Evolutionary conservation across 2,888 invertebrate species (phyloP).

Genomic region (Lingula anatina): DNA sequence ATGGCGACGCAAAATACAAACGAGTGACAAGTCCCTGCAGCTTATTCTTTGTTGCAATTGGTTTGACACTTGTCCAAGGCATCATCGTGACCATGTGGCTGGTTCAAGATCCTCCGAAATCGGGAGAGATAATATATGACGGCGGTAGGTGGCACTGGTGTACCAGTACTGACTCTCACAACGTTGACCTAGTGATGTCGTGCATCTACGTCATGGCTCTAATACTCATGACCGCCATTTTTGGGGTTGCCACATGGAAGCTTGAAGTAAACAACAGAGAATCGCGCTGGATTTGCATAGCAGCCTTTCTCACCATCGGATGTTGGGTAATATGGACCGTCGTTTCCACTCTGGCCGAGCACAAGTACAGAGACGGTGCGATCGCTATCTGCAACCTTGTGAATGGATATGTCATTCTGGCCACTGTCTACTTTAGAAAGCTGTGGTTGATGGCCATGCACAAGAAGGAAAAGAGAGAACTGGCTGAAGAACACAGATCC

Average conservation of each 20-base stretch:
- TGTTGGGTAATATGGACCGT: constrained; percentile 52
- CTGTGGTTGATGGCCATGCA: constrained; percentile 41
- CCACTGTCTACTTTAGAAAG: constrained; percentile 50
- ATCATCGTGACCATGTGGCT: too few species aligned
- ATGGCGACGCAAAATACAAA: constrained; percentile 32
- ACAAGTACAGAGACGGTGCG: constrained; percentile 44
- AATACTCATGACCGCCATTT: constrained; percentile 46
- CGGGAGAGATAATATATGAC: too few species aligned
- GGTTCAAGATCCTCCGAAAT: too few species aligned
- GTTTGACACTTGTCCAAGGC: constrained; percentile 24
- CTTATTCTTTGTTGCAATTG: constrained; percentile 43
- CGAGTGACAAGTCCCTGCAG: constrained; percentile 47
- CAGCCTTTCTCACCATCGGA: constrained; percentile 40
- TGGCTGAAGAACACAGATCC: not conserved
- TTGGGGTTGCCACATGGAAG: constrained; percentile 48
- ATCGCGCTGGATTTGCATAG: constrained; percentile 51
- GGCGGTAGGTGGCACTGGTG: constrained; percentile 36
- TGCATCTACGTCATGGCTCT: constrained; percentile 52
- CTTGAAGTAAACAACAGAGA: constrained; percentile 49
- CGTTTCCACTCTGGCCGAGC: constrained; percentile 39
- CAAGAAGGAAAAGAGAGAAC: constrained; percentile 18
- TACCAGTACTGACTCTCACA: constrained; percentile 45
- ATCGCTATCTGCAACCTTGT: constrained; percentile 50
- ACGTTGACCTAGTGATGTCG: constrained; percentile 51
- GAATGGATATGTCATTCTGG: constrained; percentile 49